Evolutionary conservation across 2,113 vertebrate genomes (phyloP).

Genomic region (Sylvietta virens): DNA sequence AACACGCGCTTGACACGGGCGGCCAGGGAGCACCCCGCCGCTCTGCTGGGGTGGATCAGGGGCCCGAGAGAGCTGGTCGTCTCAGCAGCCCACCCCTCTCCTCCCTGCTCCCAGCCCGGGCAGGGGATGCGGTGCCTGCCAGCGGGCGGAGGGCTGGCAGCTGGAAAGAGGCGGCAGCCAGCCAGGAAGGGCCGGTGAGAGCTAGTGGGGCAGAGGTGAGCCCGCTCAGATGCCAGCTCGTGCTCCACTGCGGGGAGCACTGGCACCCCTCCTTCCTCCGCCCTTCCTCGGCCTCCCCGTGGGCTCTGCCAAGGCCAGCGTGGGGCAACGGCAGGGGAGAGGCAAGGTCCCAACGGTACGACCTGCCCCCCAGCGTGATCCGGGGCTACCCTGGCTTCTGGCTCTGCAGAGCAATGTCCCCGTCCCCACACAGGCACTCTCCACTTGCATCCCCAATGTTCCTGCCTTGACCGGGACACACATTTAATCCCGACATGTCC

Average conservation of each 20-base stretch:
- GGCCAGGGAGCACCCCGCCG: background rate
- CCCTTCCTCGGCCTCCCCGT: background rate
- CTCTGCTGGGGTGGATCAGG: background rate
- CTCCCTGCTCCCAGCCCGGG: background rate
- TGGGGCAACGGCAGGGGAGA: background rate
- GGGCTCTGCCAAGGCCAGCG: background rate
- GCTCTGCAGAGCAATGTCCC: rapidly evolving
- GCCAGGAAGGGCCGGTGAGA: background rate
- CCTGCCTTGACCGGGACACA: background rate
- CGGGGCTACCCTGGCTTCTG: background rate
- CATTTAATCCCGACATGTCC: rapidly evolving
- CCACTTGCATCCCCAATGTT: background rate
- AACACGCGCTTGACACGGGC: constrained; percentile 8
- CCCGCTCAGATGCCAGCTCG: background rate
- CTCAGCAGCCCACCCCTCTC: background rate
- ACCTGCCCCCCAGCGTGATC: background rate
- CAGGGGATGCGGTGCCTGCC: background rate
- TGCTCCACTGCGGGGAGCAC: background rate
- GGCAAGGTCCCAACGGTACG: background rate
- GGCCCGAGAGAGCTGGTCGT: background rate
- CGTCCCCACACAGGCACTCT: background rate
- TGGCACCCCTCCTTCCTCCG: background rate
- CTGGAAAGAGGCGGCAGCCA: background rate
- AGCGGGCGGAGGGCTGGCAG: background rate
- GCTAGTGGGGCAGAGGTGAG: background rate